Evolutionary conservation across 2,888 invertebrate genomes (phyloP), one percentile per base, ranked within the genome.

Genomic region (Atrina japonica): DNA sequence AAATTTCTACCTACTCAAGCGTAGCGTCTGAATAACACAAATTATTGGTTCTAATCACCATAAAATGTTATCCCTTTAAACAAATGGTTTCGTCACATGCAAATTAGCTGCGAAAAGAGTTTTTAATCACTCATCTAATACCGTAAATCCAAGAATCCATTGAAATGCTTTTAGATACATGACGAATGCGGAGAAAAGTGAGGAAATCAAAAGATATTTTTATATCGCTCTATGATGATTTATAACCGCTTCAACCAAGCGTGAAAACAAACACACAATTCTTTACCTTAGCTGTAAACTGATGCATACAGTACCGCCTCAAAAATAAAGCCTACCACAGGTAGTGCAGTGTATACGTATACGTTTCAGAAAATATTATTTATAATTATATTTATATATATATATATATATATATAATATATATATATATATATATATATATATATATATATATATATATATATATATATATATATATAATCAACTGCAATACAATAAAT

Each of bases 1-100:
- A 58, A 58, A 27, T 49, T 29, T 35, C 40, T 23, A 41, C 40
- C 58, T 41, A 66, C 49, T 58, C 47, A 58, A 49, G 66, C 66
- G 58, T 58, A 49, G 35, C 52, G 49, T 43, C 61, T 40, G 43
- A 45, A 23, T 35, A 56, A 56, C 56, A 56, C 23, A 56, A 35
- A 56, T 56, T 56, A 56, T 56, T 56, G 56, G 40, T 56, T 40
- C n/a, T 14, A 23, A 40, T 56, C 14, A 56, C 35, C 56, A 41
- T 16, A 40, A 9, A n/a, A 23, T 40, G 40, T 56, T 21, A 56
- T 35, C 35, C 35, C 11, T 35, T 21, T n/a, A 56, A 40, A 40
- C 56, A 35, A 9, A 56, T 18, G 16, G 40, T 56, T 56, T 35
- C 56, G 56, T 56, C 56, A 56, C 56, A 35, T 56, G 56, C 29